A percentile compares a stretch with the other conserved stretches of the same genome.
Evolutionary conservation across 2,888 invertebrate genomes (phyloP).

Genomic region (Eubasilissa splendida): DNA sequence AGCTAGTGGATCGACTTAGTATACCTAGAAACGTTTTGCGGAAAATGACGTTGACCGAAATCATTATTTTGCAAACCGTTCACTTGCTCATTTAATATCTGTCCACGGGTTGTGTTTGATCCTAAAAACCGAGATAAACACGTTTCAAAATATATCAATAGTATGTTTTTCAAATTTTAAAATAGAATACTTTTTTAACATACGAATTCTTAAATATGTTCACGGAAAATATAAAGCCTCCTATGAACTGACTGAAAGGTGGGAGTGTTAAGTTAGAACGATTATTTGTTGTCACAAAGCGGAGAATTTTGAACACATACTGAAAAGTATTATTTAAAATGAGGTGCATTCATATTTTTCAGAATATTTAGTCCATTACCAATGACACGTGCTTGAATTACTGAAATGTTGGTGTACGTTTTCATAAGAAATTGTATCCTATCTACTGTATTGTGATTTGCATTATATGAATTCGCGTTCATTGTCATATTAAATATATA

Average conservation of each 20-base stretch:
- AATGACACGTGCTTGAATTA: constrained; percentile 21
- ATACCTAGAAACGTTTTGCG: constrained; percentile 45
- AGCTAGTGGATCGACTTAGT: constrained; percentile 49
- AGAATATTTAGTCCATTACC: not conserved
- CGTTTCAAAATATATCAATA: no score
- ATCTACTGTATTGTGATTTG: constrained; percentile 52
- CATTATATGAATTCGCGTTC: constrained; percentile 56
- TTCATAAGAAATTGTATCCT: constrained; percentile 42
- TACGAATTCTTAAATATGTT: no score
- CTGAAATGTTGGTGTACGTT: constrained; percentile 34
- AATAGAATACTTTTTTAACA: no score
- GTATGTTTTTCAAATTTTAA: no score
- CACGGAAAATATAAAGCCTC: no score
- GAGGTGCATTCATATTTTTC: not conserved
- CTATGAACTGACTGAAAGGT: no score
- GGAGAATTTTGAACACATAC: not conserved
- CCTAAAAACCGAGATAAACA: no score
- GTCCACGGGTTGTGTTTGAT: no score
- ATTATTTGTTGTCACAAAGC: not conserved
- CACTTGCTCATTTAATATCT: no score
- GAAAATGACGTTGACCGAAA: constrained; percentile 52
- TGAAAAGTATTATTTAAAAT: not conserved
- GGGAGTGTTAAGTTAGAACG: no score
- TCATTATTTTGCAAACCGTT: constrained; percentile 38
- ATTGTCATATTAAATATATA: constrained; percentile 56